Percentiles rank a stretch among this genome's conserved stretches.
Evolutionary conservation across 92 coral and sea anemone species (phyloP).

Genomic region (Porites rus): DNA sequence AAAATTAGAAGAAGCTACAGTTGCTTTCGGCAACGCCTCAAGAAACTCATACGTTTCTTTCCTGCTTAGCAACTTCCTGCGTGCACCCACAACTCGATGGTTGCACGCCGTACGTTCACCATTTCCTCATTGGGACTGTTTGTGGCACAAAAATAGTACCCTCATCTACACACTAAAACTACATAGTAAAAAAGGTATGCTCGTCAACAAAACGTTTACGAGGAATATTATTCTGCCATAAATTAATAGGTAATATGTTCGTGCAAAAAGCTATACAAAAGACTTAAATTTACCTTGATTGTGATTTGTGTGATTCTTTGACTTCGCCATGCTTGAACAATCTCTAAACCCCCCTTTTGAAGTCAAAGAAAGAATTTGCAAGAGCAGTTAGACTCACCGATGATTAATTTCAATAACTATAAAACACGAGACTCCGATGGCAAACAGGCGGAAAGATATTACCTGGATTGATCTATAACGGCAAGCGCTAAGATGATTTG

Average conservation of each 20-base stretch:
- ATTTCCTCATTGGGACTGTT: too few relatives aligned
- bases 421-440: conserved; percentile 3
- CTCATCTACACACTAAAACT: too few relatives aligned
- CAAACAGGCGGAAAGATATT: not conserved
- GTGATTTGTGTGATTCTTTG: conserved; percentile 98
- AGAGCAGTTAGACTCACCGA: not conserved
- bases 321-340: conserved; percentile 91
- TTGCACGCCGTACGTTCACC: too few relatives aligned
- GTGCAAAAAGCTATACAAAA: too few relatives aligned
- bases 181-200: too few relatives aligned
- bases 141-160: too few relatives aligned
- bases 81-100: too few relatives aligned
- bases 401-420: not conserved
- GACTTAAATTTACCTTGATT: conserved; percentile 82
- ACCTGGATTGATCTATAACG: conserved; percentile 29
- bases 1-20: too few relatives aligned
- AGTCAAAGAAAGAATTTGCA: not conserved
- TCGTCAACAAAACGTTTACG: not conserved
- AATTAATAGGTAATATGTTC: too few relatives aligned
- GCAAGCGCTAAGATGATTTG: not conserved
- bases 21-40: too few relatives aligned
- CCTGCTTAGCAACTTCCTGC: too few relatives aligned
- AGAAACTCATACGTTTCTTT: too few relatives aligned
- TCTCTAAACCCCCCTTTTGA: conserved; percentile 24
- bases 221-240: not conserved